A percentile compares a stretch with the other conserved stretches of the same genome.
These are phyloP conservation scores for Opisthocomus hoazin DNA, from an alignment of 2,113 vertebrate genomes.

Conservation along the genomic window DNA sequence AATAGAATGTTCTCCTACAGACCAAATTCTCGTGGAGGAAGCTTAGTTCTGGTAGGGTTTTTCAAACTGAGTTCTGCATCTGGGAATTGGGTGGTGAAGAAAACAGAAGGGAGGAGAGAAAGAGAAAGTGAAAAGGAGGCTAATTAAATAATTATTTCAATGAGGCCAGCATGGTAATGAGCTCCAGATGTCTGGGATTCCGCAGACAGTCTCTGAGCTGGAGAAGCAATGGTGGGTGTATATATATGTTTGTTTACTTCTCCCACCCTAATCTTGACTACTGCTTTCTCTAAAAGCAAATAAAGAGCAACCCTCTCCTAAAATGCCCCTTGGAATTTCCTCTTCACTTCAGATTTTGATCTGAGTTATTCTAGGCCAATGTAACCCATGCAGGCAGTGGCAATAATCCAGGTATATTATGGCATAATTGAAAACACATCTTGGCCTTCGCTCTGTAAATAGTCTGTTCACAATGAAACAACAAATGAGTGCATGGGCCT, in stretches of 20 bases:
- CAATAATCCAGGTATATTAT: background rate
- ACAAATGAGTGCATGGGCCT: background rate
- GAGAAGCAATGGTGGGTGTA: background rate
- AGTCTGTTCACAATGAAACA: background rate
- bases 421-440: background rate
- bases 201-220: background rate
- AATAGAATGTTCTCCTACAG: background rate
- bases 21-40: background rate
- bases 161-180: background rate
- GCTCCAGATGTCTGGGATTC: constrained; percentile 33
- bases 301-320: background rate
- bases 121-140: constrained; percentile 24
- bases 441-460: background rate
- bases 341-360: background rate
- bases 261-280: background rate
- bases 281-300: background rate
- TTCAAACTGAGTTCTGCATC: background rate
- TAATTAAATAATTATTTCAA: constrained; percentile 38
- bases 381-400: background rate
- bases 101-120: background rate
- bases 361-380: background rate
- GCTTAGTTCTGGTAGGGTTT: background rate
- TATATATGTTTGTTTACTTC: background rate
- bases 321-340: background rate
- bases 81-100: background rate